These are phyloP conservation scores for Sinocyclocheilus grahami DNA, from an alignment of 2,113 vertebrate species.

Conservation along the genomic window DNA sequence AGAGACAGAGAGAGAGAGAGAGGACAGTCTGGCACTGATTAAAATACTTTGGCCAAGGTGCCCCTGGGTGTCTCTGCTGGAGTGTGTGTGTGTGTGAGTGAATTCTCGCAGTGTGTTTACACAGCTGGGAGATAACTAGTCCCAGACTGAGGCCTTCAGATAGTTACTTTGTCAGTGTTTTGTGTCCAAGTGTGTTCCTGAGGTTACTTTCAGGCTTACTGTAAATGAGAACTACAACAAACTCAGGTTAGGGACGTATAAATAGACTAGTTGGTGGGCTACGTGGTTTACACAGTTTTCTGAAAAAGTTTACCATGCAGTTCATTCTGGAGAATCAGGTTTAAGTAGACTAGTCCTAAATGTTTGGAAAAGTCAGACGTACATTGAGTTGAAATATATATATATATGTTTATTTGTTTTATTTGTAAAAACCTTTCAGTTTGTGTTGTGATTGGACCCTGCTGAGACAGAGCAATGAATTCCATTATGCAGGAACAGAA, in stretches of 20 bases:
- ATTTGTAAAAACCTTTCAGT: too few relatives aligned
- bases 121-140: constrained; percentile 58
- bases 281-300: too few relatives aligned
- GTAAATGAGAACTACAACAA: not conserved
- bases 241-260: not conserved
- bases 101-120: constrained; percentile 45
- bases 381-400: too few relatives aligned
- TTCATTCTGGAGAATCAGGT: too few relatives aligned
- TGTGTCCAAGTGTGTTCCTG: not conserved
- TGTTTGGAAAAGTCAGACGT: too few relatives aligned
- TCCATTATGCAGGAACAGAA: too few relatives aligned
- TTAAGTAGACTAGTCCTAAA: too few relatives aligned
- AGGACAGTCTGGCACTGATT: constrained; percentile 53
- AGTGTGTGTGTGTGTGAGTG: not conserved
- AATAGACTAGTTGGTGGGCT: not conserved
- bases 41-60: constrained; percentile 52
- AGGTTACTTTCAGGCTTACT: not conserved
- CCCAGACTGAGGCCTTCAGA: constrained; percentile 41
- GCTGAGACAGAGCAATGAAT: too few relatives aligned
- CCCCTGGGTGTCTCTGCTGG: constrained; percentile 31
- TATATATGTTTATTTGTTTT: too few relatives aligned
- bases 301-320: too few relatives aligned
- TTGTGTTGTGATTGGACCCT: too few relatives aligned
- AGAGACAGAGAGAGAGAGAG: constrained; percentile 1
- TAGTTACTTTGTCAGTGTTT: not conserved